Base-by-base conservation (phyloP, 2,113 vertebrate genomes). In the Cercopithecus mona region DNA sequence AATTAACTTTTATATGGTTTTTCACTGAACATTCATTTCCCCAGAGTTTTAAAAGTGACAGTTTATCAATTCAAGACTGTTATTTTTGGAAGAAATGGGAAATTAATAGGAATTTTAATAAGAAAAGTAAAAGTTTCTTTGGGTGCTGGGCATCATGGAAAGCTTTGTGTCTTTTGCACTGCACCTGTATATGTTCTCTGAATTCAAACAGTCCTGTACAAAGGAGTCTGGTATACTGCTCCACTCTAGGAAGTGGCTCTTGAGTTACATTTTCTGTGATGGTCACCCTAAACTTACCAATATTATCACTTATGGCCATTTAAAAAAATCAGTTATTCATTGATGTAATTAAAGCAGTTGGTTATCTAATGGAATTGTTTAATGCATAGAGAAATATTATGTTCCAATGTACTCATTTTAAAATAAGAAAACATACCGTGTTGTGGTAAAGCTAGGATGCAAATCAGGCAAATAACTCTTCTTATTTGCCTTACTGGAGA, bases 1-100 rank as follows among this genome's bases (percentile, higher is more conserved):
- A 96, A 98, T 70, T 76, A 80, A 87, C 4, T 20, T 18, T 40
- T 94, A 66, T 48, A 27, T 80, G n/a, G 3, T 61, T 93, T 97
- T 92, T 38, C 18, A 70, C 27, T 88, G 50, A 75, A 84, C 68
- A 94, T 84, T 82, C 10, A 66, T 91, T 96, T 25, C 85, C 22
- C 45, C 32, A 14, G 3, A 50, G 3, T 96, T 75, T 79, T 73
- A 83, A 87, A 94, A 75, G 8, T 96, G 66, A 80, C 45, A 91
- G 55, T 73, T 85, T 79, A 75, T 22, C 68, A 86, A 73, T 35
- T 83, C 55, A 35, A 93, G 55, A 25, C 14, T 52, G 25, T 97
- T 83, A 27, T 35, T 90, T 97, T 92, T 75, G 23, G 4, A 97
- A 94, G 6, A 96, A 72, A 57, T 43, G 5, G 35, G 1, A 86